Base-by-base conservation (phyloP, 1,140 invertebrate species). In the Pogonomyrmex californicus region DNA sequence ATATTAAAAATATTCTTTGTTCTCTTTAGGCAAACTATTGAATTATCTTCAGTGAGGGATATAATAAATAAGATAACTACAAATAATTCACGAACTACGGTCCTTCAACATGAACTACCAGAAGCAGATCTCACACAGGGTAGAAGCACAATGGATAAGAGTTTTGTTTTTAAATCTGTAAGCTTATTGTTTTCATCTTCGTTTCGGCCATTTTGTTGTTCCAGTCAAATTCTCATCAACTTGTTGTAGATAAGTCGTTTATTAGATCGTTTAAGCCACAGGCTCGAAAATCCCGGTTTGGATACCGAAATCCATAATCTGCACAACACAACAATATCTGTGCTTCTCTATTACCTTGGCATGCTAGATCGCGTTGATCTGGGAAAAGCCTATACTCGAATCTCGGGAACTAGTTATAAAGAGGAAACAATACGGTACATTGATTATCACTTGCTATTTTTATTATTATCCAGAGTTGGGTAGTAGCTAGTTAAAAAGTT, bases 341-440 rank as follows among this genome's bases (percentile, higher is more conserved):
- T 93, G 38, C 88, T 95, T 77, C 78, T 95, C 17, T 94, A 94
- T 44, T 94, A 95, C 77, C 88, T 95, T 7, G 90, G 85, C 6
- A 94, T 94, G 92, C 78, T 95, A 9, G 90, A 94, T 83, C 87
- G 86, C 68, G 76, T 78, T 23, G 94, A 95, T 91, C 91, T 95
- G 47, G 91, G 90, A 89, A 83, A 77, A n/a, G 92, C 92, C 6
- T 95, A 94, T 36, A 93, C 93, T 60, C 93, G 92, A 63, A 95
- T 95, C 66, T 95, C 94, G 14, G 95, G 95, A 66, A 95, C 95
- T 58, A 95, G 94, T 91, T 95, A 95, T 51, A 95, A 94, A 87
- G 94, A 95, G 87, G 95, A 95, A 90, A 95, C 95, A 54, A 91
- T 95, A 65, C 92, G 94, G 94, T 94, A 41, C 30, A 33, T 58